Evolutionary conservation across 2,113 vertebrate species (phyloP).

Genomic region (Erythrolamprus reginae): DNA sequence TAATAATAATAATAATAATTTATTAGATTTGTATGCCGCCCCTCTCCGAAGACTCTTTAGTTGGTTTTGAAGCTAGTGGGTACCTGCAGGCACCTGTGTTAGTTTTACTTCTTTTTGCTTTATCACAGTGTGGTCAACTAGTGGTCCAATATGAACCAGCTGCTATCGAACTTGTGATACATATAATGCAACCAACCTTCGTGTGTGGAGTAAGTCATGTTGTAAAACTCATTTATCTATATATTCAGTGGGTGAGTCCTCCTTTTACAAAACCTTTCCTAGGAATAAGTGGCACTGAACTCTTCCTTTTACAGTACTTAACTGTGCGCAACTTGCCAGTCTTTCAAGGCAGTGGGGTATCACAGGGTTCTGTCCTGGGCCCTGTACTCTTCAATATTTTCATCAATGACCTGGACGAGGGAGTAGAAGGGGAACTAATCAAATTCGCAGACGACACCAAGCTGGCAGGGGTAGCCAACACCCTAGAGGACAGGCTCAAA

Average conservation of each 20-base stretch:
- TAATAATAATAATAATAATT: too few relatives aligned
- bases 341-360: too few relatives aligned
- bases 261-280: neutral
- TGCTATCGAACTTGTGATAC: constrained; percentile 73
- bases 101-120: neutral
- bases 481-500: too few relatives aligned
- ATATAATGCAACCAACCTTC: constrained; percentile 80
- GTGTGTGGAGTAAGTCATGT: constrained; percentile 76
- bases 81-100: neutral
- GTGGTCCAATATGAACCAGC: constrained; percentile 77
- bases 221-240: neutral
- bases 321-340: neutral
- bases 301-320: neutral
- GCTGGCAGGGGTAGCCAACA: too few relatives aligned
- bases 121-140: constrained; percentile 73
- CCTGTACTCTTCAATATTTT: too few relatives aligned
- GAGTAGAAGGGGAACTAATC: too few relatives aligned
- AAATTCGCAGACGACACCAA: too few relatives aligned
- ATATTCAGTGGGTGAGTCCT: neutral
- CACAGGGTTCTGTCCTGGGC: too few relatives aligned
- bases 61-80: neutral
- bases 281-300: neutral
- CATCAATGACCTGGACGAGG: too few relatives aligned
- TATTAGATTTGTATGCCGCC: too few relatives aligned
- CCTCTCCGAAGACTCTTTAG: too few relatives aligned